These are phyloP conservation scores for Drosophila nasuta DNA, from an alignment of 1,140 invertebrate species.

Conservation along the genomic window DNA sequence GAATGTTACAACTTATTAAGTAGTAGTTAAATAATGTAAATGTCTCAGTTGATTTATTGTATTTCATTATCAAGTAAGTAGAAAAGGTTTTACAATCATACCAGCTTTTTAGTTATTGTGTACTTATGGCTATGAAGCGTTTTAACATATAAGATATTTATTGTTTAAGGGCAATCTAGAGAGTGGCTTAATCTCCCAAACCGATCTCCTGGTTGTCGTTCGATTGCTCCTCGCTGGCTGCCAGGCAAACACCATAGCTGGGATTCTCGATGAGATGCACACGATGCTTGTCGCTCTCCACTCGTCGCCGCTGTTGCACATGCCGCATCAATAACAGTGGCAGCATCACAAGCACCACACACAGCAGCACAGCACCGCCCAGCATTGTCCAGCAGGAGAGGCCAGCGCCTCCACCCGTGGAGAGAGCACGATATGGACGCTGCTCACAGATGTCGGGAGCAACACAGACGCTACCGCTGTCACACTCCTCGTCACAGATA, in stretches of 20 bases:
- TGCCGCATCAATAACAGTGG: conserved; percentile 60
- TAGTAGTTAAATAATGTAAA: no score
- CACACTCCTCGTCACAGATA: conserved; percentile 86
- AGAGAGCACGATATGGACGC: not conserved
- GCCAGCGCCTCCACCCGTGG: not conserved
- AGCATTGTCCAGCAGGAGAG: conserved; percentile 46
- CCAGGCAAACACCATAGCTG: conserved; percentile 66
- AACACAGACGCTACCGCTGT: conserved; percentile 70
- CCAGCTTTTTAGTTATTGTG: no score
- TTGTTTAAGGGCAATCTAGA: no score
- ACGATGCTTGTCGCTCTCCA: conserved; percentile 52
- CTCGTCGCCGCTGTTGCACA: conserved; percentile 50
- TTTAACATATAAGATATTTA: not conserved
- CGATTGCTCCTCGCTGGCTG: conserved; percentile 53
- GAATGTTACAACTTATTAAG: no score
- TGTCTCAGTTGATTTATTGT: no score
- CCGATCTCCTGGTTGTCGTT: conserved; percentile 44
- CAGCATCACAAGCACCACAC: conserved; percentile 55
- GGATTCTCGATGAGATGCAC: conserved; percentile 76
- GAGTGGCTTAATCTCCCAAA: conserved; percentile 26
- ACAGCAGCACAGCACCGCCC: conserved; percentile 48
- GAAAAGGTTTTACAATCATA: no score
- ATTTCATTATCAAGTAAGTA: no score
- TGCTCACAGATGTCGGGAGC: conserved; percentile 47
- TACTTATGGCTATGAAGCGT: not conserved